Base-by-base conservation (phyloP, 1,140 invertebrate genomes). In the Drosophila rufa region DNA sequence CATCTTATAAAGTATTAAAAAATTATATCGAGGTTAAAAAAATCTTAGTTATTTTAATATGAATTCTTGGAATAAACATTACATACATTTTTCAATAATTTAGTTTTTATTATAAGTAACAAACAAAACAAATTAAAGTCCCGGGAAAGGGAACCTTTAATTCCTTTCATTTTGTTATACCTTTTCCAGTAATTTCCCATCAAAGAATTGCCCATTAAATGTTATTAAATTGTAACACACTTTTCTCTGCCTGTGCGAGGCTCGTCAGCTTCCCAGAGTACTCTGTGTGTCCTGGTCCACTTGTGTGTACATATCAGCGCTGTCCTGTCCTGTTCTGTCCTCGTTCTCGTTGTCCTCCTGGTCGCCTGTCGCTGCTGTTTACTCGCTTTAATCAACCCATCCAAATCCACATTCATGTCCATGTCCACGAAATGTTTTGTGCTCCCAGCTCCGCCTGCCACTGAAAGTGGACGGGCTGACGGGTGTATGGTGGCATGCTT, bases 371-470 rank as follows among this genome's bases (percentile, higher is more conserved):
- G 70, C 56, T 30, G 30, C 70, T 89, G 80, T 90, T 87, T 87
- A 90, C 77, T 79, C 84, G 87, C 80, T 84, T 87, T 87, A 89
- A 87, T 89, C 84, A 89, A 75, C 71, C 80, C 82, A 68, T 60
- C 79, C 64, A 60, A 62, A 73, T 68, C 69, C 69, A 80, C 57
- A 76, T 62, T 73, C 66, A 50, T 27, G 48, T 60, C 55, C 68
- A 74, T 74, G 69, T 73, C 67, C 69, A 73, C 66, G 66, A 67
- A 68, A 69, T 73, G 69, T 71, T 73, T 71, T 73, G 66, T 71
- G 69, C 66, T 50, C 36, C 15, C 7, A 9, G 17, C 51, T 19
- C 17, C 30, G 50, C 27, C 25, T 30, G 48, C 27, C 17, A n/a
- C n/a, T 7, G 22, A 27, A 47, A 6, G 27, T 33, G 33, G 47